A percentile compares a stretch with the other conserved stretches of the same genome.
Conservation (phyloP, 2,797 vertebrate genomes). For the Bradypodion pumilum region DNA sequence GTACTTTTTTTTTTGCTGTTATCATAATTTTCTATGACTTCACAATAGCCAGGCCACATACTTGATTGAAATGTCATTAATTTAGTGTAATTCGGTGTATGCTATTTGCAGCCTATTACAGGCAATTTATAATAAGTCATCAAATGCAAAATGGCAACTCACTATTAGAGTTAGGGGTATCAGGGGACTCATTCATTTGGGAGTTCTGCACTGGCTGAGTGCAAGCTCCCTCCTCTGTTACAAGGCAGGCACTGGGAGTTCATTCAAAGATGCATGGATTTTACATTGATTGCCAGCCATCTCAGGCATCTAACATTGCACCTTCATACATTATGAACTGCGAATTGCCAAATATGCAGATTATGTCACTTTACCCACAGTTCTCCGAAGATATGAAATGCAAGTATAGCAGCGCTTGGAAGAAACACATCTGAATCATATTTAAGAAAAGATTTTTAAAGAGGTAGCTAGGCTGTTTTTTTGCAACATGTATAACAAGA, state of each 20-base stretch:
- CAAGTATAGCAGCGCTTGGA: background rate
- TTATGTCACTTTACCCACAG: background rate
- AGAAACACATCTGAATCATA: background rate
- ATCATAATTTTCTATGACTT: conserved; percentile 16
- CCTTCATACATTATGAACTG: conserved; percentile 1
- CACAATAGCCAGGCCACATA: conserved; percentile 25
- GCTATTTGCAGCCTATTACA: conserved; percentile 24
- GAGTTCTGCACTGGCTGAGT: background rate
- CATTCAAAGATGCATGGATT: background rate
- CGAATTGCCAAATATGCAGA: conserved; percentile 10
- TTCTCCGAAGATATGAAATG: background rate
- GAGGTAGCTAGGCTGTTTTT: background rate
- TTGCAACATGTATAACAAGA: no score
- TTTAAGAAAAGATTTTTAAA: background rate
- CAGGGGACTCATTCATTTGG: conserved; percentile 18
- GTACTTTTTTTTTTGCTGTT: background rate
- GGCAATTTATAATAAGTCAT: conserved; percentile 24
- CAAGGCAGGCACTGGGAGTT: background rate
- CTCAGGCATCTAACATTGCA: background rate
- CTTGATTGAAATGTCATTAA: conserved; percentile 35
- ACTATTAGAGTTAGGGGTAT: conserved; percentile 1
- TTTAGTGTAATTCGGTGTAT: conserved; percentile 3
- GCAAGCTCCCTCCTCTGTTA: background rate
- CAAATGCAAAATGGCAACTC: conserved; percentile 9
- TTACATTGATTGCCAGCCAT: background rate